Conservation (phyloP, 2,888 invertebrate genomes). For the Epinotia nisella region DNA sequence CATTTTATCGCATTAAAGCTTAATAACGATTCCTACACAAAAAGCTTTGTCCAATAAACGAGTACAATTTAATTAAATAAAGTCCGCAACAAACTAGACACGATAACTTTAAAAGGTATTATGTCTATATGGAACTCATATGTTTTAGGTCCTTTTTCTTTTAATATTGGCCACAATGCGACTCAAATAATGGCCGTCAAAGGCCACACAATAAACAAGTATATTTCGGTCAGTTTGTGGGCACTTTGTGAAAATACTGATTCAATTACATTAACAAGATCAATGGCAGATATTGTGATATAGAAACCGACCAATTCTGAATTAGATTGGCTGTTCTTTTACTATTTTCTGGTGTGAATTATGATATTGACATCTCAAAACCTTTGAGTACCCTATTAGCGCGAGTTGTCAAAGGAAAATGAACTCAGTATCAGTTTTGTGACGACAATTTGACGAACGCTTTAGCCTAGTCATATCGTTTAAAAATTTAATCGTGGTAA, state of each 20-base stretch:
- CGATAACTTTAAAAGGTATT: neutral
- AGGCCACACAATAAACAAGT: conserved; percentile 27
- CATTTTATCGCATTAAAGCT: conserved; percentile 14
- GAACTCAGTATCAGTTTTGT: too few species aligned
- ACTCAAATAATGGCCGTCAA: conserved; percentile 30
- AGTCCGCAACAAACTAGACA: neutral
- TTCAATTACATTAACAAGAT: conserved; percentile 14
- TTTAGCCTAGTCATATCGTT: too few species aligned
- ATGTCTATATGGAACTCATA: neutral
- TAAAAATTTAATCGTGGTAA: too few species aligned
- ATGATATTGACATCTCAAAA: too few species aligned
- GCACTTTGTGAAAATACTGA: conserved; percentile 3
- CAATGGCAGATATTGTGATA: neutral
- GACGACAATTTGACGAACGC: too few species aligned
- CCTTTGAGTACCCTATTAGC: too few species aligned
- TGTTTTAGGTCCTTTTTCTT: neutral
- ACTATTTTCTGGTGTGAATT: neutral
- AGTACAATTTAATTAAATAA: conserved; percentile 28
- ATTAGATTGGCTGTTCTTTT: neutral
- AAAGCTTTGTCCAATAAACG: conserved; percentile 16
- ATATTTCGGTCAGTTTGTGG: conserved; percentile 27
- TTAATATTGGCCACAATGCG: neutral
- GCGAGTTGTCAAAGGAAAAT: too few species aligned
- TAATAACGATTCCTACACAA: conserved; percentile 23
- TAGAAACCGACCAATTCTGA: neutral